Evolutionary conservation across 2,888 invertebrate genomes (phyloP), one percentile per base, ranked within the genome.

Genomic region (Micoletzkya japonica): DNA sequence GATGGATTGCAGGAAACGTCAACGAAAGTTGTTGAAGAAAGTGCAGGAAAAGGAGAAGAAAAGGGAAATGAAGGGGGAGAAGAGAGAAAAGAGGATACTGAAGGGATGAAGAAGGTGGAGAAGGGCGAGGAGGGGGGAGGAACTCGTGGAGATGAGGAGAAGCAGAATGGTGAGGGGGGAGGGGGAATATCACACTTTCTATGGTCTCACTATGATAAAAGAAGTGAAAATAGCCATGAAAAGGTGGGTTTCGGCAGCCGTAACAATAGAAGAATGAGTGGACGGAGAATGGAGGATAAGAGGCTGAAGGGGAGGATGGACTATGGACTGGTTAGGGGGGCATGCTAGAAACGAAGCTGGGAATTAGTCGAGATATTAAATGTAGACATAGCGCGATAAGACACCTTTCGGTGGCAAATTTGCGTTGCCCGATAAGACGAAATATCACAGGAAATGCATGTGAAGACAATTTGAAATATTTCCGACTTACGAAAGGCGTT

Each of bases 251-350:
- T 30, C 69, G 39, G 2, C 34, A 26, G 6, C 24, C 7, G 1
- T 24, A 14, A n/a, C 56, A 71, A 49, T 10, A 54, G 50, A 64
- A 58, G 10, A 60, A 72, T 20, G 61, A 64, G 54, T 30, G 34
- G 60, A 70, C 24, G 28, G 49, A 63, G 44, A 67, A 63, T 20
- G n/a, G 57, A 64, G 39, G 60, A 66, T 36, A 66, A 36, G 64
- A 70, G 36, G 72, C 26, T 39, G 58, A 34, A 50, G 64, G 24
- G 52, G 44, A 44, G 39, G 64, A 34, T 44, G 59, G 59, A 4
- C 26, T 10, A 52, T 24, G 34, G 36, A 59, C 36, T 44, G 70
- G 14, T 32, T 50, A 60, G 4, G 37, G 6, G 20, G 49, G 49
- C 14, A 17, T 17, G 14, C n/a, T 14, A 44, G n/a, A 44, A n/a